phyloP scores from a whole-genome alignment of 2,113 vertebrate species.

The Proterorhinus semilunaris region DNA sequence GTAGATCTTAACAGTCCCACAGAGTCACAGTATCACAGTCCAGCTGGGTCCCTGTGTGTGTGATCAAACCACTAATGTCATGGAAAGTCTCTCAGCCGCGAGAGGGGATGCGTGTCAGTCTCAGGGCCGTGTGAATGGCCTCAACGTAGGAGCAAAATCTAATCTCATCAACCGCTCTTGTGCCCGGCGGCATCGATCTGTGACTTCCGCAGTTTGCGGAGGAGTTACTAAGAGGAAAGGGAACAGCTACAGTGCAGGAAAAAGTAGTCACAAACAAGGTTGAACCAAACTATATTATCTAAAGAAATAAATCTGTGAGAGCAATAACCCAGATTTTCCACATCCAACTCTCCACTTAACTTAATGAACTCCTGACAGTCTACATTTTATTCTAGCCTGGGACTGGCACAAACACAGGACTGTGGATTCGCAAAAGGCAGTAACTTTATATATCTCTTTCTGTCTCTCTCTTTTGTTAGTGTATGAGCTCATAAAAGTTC shows the following conservation, averaged over 20 bases:
- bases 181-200: conserved; percentile 46
- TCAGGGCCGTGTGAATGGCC: conserved; percentile 22
- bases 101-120: conserved; percentile 8
- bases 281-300: too few species aligned
- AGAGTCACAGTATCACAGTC: conserved; percentile 47
- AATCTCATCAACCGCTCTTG: conserved; percentile 43
- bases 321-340: too few species aligned
- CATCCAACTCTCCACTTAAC: too few species aligned
- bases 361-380: too few species aligned
- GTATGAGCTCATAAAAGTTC: not conserved
- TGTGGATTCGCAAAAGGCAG: too few species aligned
- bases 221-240: conserved; percentile 8
- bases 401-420: too few species aligned
- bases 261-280: not conserved
- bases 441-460: too few species aligned
- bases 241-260: conserved; percentile 5
- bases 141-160: conserved; percentile 41
- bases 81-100: conserved; percentile 44
- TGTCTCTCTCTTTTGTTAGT: not conserved
- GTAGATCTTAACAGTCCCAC: conserved; percentile 20
- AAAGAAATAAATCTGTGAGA: too few species aligned
- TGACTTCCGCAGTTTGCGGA: conserved; percentile 15
- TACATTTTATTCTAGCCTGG: too few species aligned
- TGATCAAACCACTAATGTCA: conserved; percentile 65
- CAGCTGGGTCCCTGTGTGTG: conserved; percentile 64